Evolutionary conservation across 1,140 invertebrate species (phyloP).

Genomic region (Pinna nobilis): DNA sequence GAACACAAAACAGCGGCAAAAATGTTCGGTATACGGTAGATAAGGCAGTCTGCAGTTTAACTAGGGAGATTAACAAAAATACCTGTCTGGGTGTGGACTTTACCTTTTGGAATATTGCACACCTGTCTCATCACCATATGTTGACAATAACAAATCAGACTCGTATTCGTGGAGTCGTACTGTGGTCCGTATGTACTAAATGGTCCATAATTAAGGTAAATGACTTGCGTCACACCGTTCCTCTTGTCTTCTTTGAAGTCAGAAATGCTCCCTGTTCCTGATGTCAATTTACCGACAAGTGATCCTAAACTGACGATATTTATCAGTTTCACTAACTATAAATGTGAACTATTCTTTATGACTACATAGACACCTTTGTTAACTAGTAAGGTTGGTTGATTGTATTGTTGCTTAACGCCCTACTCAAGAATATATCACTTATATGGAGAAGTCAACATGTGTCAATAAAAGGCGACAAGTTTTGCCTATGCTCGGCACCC

Average conservation of each 20-base stretch:
- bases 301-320: slow-evolving; percentile 89
- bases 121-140: slow-evolving; percentile 92
- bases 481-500: too few relatives aligned
- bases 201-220: slow-evolving; percentile 94
- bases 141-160: slow-evolving; percentile 91
- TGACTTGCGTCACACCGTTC: slow-evolving; percentile 91
- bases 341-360: too few relatives aligned
- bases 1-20: too few relatives aligned
- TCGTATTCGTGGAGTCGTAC: slow-evolving; percentile 98
- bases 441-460: too few relatives aligned
- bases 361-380: too few relatives aligned
- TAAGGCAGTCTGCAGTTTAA: too few relatives aligned
- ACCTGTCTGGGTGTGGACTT: background rate
- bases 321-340: slow-evolving; percentile 73
- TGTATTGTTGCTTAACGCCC: too few relatives aligned
- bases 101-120: slow-evolving; percentile 85
- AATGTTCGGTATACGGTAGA: too few relatives aligned
- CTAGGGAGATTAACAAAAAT: too few relatives aligned
- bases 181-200: slow-evolving; percentile 96
- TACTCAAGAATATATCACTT: too few relatives aligned
- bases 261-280: slow-evolving; percentile 83
- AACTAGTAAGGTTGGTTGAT: too few relatives aligned
- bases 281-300: slow-evolving; percentile 86
- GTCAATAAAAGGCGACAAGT: too few relatives aligned
- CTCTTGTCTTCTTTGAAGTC: slow-evolving; percentile 91